Evolutionary conservation across 1,140 invertebrate genomes (phyloP).

Genomic region (Oscheius sp.): DNA sequence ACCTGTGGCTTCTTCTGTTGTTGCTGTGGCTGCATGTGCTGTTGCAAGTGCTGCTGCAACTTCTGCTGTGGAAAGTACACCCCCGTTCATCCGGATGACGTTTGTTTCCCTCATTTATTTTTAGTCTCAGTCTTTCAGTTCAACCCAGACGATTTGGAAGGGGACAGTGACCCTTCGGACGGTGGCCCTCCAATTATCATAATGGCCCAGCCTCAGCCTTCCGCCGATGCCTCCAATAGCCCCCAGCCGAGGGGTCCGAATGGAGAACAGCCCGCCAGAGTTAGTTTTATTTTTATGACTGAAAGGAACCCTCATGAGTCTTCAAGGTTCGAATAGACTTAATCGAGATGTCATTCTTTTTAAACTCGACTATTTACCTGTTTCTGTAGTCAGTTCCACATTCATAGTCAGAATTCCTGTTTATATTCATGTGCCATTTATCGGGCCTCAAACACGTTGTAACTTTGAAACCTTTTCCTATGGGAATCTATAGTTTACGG

Average conservation of each 20-base stretch:
- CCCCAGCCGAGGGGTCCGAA: background rate
- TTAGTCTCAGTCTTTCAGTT: background rate
- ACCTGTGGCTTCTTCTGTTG: constrained; percentile 53
- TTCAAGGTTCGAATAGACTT: background rate
- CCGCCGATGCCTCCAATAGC: background rate
- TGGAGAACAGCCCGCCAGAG: background rate
- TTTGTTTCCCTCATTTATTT: background rate
- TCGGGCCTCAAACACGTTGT: background rate
- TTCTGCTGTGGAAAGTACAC: constrained; percentile 54
- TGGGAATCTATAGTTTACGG: no score
- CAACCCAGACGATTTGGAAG: background rate
- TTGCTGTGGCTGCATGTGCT: constrained; percentile 55
- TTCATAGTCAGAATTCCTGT: no score
- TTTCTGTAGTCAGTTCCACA: no score
- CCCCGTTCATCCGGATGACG: constrained; percentile 42
- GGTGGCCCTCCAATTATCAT: background rate
- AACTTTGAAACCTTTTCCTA: no score
- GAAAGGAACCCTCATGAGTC: background rate
- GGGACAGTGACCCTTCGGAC: background rate
- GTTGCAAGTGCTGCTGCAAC: constrained; percentile 46
- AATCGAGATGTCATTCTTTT: no score
- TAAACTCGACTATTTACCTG: no score
- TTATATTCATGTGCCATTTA: no score
- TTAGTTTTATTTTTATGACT: background rate
- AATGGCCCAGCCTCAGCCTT: background rate